Conservation (phyloP, 2,797 vertebrate genomes). For the Forpus xanthops region DNA sequence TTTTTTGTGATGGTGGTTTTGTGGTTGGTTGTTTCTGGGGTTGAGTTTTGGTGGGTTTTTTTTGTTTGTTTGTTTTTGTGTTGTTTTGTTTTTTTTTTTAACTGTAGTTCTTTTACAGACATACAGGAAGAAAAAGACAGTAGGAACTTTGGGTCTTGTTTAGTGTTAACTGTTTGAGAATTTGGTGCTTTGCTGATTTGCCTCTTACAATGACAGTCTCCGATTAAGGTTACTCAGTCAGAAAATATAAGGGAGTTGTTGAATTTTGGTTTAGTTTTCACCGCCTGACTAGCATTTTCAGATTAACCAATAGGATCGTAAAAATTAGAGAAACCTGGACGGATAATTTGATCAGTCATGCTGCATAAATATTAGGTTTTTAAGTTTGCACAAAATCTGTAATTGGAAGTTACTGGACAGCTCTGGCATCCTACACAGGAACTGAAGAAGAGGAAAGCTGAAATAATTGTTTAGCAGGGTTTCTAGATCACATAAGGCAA, state of each 20-base stretch:
- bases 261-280: neutral
- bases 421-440: neutral
- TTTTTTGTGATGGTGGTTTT: neutral
- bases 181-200: neutral
- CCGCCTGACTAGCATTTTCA: accelerated
- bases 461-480: neutral
- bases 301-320: neutral
- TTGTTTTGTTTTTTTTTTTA: neutral
- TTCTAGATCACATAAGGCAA: neutral
- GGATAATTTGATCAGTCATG: neutral
- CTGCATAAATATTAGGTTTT: neutral
- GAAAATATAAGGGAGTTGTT: neutral
- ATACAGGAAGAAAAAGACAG: neutral
- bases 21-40: neutral
- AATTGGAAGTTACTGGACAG: neutral
- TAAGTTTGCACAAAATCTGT: neutral
- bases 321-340: neutral
- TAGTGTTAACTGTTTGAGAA: neutral
- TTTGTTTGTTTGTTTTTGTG: neutral
- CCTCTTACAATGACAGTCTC: neutral
- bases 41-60: neutral
- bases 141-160: neutral
- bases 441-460: neutral
- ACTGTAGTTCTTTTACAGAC: neutral
- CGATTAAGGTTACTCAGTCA: neutral